phyloP scores from a whole-genome alignment of 2,888 invertebrate species.

The Heliconius ethilla region DNA sequence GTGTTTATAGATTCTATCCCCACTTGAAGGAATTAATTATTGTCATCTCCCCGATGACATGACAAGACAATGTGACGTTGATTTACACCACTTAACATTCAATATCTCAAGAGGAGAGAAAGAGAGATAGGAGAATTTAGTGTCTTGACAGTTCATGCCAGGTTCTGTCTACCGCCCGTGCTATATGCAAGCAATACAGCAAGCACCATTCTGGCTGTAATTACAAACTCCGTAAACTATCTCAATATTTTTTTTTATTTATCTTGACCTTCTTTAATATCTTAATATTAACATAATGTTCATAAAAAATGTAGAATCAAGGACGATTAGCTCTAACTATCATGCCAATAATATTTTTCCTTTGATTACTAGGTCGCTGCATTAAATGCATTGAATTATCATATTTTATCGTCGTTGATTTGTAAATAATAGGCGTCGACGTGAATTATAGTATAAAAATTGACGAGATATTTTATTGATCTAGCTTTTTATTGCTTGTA shows the following conservation, averaged over 20 bases:
- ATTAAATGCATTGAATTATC: slow-evolving; percentile 9
- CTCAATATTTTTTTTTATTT: background rate
- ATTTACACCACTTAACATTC: no score
- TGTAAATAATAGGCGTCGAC: slow-evolving; percentile 2
- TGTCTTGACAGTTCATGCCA: background rate
- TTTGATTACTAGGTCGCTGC: slow-evolving; percentile 18
- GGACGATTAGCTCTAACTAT: slow-evolving; percentile 2
- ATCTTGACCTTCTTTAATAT: slow-evolving; percentile 5
- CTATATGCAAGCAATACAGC: background rate
- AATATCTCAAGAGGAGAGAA: no score
- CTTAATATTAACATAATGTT: background rate
- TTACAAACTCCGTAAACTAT: background rate
- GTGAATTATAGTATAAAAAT: background rate
- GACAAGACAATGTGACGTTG: no score
- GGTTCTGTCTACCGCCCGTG: background rate
- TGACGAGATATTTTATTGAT: background rate
- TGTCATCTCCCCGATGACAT: background rate
- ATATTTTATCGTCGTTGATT: slow-evolving; percentile 19
- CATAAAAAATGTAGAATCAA: slow-evolving; percentile 18
- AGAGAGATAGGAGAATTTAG: no score
- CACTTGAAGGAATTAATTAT: background rate
- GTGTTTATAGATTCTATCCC: background rate
- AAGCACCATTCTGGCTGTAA: background rate
- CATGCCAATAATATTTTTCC: slow-evolving; percentile 14
- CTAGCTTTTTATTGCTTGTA: background rate